A percentile compares a stretch with the other conserved stretches of the same genome.
Conservation (phyloP, 2,888 invertebrate genomes). For the Ophioninae sp. region DNA sequence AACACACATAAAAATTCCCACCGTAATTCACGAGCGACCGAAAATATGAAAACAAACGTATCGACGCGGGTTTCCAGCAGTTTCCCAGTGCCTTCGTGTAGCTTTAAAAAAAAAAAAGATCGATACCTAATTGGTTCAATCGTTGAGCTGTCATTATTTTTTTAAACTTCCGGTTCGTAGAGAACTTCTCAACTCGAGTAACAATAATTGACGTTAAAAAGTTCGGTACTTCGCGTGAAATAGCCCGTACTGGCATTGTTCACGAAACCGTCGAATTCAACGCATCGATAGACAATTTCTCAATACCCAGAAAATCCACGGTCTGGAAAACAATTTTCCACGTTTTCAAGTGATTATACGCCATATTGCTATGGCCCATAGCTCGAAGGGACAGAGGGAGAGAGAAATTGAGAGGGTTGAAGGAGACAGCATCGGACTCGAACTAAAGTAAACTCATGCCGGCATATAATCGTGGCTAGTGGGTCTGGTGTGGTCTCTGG, state of each 20-base stretch:
- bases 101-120: background rate
- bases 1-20: background rate
- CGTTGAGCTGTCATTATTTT: background rate
- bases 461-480: constrained; percentile 37
- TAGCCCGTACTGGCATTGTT: background rate
- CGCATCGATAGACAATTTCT: constrained; percentile 52
- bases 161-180: background rate
- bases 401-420: background rate
- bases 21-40: background rate
- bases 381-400: background rate
- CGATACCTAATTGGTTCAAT: background rate
- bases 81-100: background rate
- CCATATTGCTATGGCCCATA: constrained; percentile 27
- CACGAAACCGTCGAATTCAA: constrained; percentile 7
- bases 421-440: constrained; percentile 11
- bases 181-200: background rate
- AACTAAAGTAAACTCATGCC: constrained; percentile 21
- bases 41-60: background rate
- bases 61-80: background rate
- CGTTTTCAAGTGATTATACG: constrained; percentile 58
- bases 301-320: constrained; percentile 40
- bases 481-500: constrained; percentile 46
- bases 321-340: constrained; percentile 57
- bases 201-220: background rate
- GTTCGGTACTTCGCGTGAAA: background rate